These are phyloP conservation scores for Myotis planiceps DNA, from an alignment of 2,797 vertebrate genomes.

Conservation along the genomic window DNA sequence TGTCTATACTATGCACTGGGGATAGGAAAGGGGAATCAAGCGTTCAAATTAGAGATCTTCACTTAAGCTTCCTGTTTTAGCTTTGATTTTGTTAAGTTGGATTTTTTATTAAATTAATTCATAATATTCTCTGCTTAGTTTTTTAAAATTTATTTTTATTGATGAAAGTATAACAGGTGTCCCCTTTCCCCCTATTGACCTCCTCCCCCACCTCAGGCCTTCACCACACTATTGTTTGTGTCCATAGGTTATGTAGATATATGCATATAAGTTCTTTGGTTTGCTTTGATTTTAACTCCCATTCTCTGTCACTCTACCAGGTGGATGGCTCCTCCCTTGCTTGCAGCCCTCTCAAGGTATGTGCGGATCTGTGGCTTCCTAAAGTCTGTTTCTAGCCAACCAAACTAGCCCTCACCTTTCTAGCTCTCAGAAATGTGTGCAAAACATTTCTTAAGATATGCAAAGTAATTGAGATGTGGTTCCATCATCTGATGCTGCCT, in stretches of 20 bases:
- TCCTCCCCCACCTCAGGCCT: too few species aligned
- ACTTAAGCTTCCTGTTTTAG: not conserved
- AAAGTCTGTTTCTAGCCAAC: not conserved
- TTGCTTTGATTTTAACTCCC: not conserved
- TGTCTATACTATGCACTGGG: not conserved
- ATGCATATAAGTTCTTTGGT: too few species aligned
- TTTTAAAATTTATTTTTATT: too few species aligned
- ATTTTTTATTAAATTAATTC: too few species aligned
- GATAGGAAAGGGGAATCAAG: not conserved
- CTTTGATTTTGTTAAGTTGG: too few species aligned
- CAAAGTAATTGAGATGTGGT: too few species aligned
- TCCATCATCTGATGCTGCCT: not conserved
- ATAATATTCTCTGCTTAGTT: too few species aligned
- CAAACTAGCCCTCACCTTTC: not conserved
- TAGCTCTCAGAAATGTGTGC: not conserved
- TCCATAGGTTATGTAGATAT: too few species aligned
- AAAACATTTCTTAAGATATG: too few species aligned
- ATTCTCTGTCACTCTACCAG: not conserved
- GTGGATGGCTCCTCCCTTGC: accelerated
- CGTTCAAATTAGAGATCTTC: not conserved
- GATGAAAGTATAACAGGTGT: too few species aligned
- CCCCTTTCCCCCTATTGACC: too few species aligned
- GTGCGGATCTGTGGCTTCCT: accelerated
- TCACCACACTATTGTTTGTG: too few species aligned
- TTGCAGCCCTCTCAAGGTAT: not conserved